phyloP scores from a whole-genome alignment of 1,140 invertebrate species.

The Orchesella cincta region DNA sequence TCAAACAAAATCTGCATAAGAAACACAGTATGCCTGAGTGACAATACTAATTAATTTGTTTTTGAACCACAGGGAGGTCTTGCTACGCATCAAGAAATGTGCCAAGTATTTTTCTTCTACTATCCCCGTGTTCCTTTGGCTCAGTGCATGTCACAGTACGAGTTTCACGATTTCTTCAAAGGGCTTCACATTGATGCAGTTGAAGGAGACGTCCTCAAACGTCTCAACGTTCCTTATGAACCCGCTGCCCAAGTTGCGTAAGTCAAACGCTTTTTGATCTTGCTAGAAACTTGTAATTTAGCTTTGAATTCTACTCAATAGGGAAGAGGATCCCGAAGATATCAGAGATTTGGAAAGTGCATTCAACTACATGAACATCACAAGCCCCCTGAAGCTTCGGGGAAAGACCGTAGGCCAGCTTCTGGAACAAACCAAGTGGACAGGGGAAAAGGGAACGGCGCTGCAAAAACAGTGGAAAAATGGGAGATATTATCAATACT shows the following conservation, averaged over 20 bases:
- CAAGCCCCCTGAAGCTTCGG: neutral
- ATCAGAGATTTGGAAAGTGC: conserved; percentile 21
- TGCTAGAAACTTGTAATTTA: too few relatives aligned
- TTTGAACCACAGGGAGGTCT: conserved; percentile 66
- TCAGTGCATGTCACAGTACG: conserved; percentile 60
- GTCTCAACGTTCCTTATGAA: conserved; percentile 28
- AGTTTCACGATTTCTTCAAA: conserved; percentile 39
- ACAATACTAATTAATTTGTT: neutral
- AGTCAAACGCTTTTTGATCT: neutral
- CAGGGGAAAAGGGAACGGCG: conserved; percentile 14
- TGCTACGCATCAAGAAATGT: conserved; percentile 81
- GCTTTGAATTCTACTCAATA: conserved; percentile 2
- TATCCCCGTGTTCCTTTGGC: conserved; percentile 70
- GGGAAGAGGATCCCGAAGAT: neutral
- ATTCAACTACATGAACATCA: conserved; percentile 28
- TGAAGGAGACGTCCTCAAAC: conserved; percentile 19
- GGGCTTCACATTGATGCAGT: conserved; percentile 25
- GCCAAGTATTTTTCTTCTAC: conserved; percentile 76
- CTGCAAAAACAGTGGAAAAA: conserved; percentile 17
- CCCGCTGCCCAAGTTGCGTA: neutral
- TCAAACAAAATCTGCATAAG: too few relatives aligned
- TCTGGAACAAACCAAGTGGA: conserved; percentile 26
- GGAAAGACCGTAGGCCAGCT: conserved; percentile 1
- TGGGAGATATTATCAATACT: conserved; percentile 29
- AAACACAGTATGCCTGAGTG: neutral